Conservation (phyloP, 2,888 invertebrate genomes). For the Spilarctia lutea region DNA sequence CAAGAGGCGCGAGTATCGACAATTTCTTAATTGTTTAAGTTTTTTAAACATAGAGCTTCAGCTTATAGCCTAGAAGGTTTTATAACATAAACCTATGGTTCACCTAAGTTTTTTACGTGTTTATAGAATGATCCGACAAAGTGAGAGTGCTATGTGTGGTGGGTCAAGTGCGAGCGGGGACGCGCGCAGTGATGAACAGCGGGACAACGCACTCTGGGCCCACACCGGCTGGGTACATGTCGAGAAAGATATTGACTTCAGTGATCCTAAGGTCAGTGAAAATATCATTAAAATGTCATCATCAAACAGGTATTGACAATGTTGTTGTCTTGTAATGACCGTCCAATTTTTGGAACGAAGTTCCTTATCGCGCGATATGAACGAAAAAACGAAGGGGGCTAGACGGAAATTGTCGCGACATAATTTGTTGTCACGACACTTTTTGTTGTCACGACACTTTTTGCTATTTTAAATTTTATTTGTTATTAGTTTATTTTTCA, state of each 20-base stretch:
- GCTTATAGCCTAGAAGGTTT: too few species aligned
- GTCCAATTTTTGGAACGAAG: too few species aligned
- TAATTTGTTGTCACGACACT: too few species aligned
- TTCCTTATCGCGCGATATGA: too few species aligned
- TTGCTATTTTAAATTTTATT: too few species aligned
- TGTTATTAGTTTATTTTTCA: too few species aligned
- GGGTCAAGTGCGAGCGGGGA: conserved; percentile 48
- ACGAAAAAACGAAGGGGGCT: too few species aligned
- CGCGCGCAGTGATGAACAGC: conserved; percentile 54
- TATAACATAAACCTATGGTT: background rate
- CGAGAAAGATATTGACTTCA: conserved; percentile 91
- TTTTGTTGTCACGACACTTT: too few species aligned
- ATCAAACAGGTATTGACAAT: background rate
- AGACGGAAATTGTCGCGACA: too few species aligned
- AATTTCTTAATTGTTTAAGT: background rate
- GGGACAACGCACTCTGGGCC: conserved; percentile 88
- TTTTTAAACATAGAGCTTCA: background rate
- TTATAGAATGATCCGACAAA: conserved; percentile 82
- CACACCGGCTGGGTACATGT: conserved; percentile 94
- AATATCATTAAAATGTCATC: background rate
- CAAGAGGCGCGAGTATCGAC: background rate
- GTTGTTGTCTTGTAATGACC: background rate
- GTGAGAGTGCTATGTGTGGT: conserved; percentile 60
- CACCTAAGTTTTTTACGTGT: background rate
- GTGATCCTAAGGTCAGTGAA: conserved; percentile 89